Evolutionary conservation across 2,797 vertebrate species (phyloP).

Genomic region (Oryzias dopingdopingensis): DNA sequence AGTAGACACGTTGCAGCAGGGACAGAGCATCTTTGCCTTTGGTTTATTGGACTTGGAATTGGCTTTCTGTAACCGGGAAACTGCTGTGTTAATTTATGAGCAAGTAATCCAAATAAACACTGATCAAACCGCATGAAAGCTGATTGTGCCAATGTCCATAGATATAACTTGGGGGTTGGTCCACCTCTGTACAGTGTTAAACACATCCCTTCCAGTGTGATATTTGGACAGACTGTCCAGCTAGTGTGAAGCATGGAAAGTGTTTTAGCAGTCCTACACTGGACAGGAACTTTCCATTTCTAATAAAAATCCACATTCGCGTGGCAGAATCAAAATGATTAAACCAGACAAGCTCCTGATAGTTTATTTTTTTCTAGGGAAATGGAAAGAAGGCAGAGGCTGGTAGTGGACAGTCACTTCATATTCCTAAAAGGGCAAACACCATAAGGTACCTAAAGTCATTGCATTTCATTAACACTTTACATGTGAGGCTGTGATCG

Average conservation of each 20-base stretch:
- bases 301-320: slow-evolving; percentile 71
- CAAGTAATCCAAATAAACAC: slow-evolving; percentile 45
- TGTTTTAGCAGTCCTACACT: slow-evolving; percentile 50
- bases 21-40: slow-evolving; percentile 46
- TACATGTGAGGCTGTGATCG: slow-evolving; percentile 15
- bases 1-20: slow-evolving; percentile 27
- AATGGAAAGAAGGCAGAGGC: slow-evolving; percentile 64
- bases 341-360: slow-evolving; percentile 67
- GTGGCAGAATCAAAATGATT: slow-evolving; percentile 70
- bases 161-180: background rate
- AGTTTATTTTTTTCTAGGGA: slow-evolving; percentile 58
- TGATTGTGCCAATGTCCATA: background rate
- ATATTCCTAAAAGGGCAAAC: slow-evolving; percentile 39
- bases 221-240: slow-evolving; percentile 36
- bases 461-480: slow-evolving; percentile 28
- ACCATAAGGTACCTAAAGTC: slow-evolving; percentile 44
- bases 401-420: slow-evolving; percentile 47
- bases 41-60: slow-evolving; percentile 24
- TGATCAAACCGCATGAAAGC: slow-evolving; percentile 38
- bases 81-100: slow-evolving; percentile 38
- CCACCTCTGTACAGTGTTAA: slow-evolving; percentile 33
- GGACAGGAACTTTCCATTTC: slow-evolving; percentile 72
- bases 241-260: slow-evolving; percentile 58
- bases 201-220: slow-evolving; percentile 32
- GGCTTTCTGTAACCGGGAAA: slow-evolving; percentile 49